phyloP scores from a whole-genome alignment of 2,113 vertebrate genomes.

The Heptranchias perlo region DNA sequence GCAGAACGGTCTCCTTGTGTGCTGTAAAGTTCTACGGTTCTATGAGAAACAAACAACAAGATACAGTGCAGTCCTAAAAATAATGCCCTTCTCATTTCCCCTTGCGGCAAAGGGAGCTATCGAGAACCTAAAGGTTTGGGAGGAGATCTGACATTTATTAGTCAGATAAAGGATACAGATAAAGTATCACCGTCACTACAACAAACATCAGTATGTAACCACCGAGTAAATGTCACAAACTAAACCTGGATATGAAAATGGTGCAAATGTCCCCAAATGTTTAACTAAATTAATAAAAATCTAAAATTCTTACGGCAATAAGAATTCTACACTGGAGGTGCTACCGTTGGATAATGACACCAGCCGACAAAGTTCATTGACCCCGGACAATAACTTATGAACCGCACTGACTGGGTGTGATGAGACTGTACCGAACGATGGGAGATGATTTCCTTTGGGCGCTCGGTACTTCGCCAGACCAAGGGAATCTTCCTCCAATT shows the following conservation, averaged over 20 bases:
- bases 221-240: neutral
- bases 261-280: neutral
- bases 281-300: neutral
- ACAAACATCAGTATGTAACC: neutral
- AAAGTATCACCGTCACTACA: neutral
- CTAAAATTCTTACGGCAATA: too few relatives aligned
- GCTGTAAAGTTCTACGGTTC: neutral
- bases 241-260: neutral
- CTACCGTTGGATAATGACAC: neutral
- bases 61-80: neutral
- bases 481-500: neutral
- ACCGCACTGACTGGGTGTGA: neutral
- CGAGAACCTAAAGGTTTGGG: neutral
- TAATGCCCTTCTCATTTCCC: neutral
- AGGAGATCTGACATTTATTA: neutral
- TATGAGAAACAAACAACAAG: neutral
- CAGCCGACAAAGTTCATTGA: neutral
- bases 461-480: neutral
- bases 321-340: neutral
- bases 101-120: neutral
- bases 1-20: neutral
- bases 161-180: neutral
- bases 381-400: neutral
- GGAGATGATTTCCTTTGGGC: neutral
- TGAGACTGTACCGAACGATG: neutral